A percentile compares a stretch with the other conserved stretches of the same genome.
These are phyloP conservation scores for Rhamnusium bicolor DNA, from an alignment of 2,888 invertebrate genomes.

Conservation along the genomic window DNA sequence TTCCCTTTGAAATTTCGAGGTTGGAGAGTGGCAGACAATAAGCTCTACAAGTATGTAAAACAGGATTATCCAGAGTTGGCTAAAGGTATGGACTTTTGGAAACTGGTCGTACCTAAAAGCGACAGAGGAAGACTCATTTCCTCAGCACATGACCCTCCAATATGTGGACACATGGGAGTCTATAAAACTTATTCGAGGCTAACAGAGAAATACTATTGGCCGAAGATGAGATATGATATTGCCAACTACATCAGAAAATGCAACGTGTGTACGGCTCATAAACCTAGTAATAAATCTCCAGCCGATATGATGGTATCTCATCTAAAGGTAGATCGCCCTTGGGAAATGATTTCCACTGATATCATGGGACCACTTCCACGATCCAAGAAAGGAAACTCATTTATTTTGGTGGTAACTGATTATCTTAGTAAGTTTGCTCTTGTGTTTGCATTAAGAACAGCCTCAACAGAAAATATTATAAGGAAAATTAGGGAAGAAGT, in stretches of 20 bases:
- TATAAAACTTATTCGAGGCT: constrained; percentile 47
- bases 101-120: constrained; percentile 47
- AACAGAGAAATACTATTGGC: constrained; percentile 46
- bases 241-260: constrained; percentile 47
- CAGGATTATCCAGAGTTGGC: constrained; percentile 28
- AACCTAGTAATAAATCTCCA: background rate
- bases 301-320: background rate
- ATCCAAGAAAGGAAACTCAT: background rate
- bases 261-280: background rate
- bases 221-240: too few species aligned
- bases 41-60: constrained; percentile 45
- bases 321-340: background rate
- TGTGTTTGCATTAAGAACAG: background rate
- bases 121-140: constrained; percentile 17
- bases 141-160: constrained; percentile 43
- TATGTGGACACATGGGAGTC: constrained; percentile 50
- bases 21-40: constrained; percentile 43
- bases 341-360: background rate
- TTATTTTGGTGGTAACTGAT: background rate
- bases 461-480: background rate
- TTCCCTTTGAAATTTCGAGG: constrained; percentile 40
- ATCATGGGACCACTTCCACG: background rate
- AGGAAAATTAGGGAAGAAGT: too few species aligned
- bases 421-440: background rate
- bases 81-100: constrained; percentile 42